Base-by-base conservation (phyloP, 37 sponge, comb jelly and placozoan genomes). In the Beroe forskalii region DNA sequence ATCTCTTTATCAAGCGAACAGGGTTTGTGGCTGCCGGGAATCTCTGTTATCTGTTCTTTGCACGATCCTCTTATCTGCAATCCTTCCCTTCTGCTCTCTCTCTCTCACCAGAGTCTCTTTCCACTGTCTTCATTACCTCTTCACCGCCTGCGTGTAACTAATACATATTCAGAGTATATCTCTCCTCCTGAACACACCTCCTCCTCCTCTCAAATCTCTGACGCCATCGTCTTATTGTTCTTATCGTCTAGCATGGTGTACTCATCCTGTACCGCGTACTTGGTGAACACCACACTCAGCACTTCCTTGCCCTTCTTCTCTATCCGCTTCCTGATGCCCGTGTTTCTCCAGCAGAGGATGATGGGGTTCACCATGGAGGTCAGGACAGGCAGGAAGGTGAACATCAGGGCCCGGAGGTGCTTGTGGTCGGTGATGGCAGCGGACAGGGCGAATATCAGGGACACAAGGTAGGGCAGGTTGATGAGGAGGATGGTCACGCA, bases 381-480 rank as follows among this genome's bases (percentile, higher is more conserved):
- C 37, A 80, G 35, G 12, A 80, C 86, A 28, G 86, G 86, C 8
- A 80, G 86, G 86, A 80, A 80, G 86, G 86, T 80, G 86, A 80
- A 80, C 44, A 44, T 80, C 28, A 80, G 86, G n/a, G 86, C 86
- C n/a, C 86, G 43, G 86, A 80, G 86, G 40, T 80, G 86, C 55
- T 80, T 80, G 55, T 44, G 35, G 25, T 80, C 23, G 86, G 86
- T 44, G 48, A 80, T 38, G 37, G 86, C 86, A 1, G 86, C 86
- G 27, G 27, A 24, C 44, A 20, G 8, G 25, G 86, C 86, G 86
- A 80, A 80, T 22, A 17, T 44, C 86, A 80, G 86, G 55, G 86
- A 80, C 6, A 80, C 27, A 27, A 80, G 55, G 55, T 80, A 80
- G 48, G 86, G 86, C 43, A 80, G 86, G 86, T 80, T 80, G 55